phyloP scores from a whole-genome alignment of 1,140 invertebrate species.

The Vollenhovia emeryi region DNA sequence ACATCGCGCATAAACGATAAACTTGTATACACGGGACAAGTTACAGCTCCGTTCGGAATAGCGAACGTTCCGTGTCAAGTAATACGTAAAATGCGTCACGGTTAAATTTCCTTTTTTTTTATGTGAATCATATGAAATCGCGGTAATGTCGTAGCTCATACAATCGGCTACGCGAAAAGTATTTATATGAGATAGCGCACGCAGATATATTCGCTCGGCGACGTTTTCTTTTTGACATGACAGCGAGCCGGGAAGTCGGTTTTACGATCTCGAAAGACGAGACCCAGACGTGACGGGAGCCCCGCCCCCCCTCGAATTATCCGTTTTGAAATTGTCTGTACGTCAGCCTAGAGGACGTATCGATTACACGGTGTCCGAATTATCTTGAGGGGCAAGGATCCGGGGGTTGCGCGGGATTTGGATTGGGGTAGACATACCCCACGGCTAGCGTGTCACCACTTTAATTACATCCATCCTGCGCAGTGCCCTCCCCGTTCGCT shows the following conservation, averaged over 20 bases:
- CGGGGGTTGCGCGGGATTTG: slow-evolving; percentile 76
- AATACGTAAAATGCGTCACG: slow-evolving; percentile 2
- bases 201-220: not conserved
- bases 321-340: slow-evolving; percentile 76
- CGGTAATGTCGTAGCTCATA: not conserved
- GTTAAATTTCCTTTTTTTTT: slow-evolving; percentile 1
- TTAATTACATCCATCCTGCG: slow-evolving; percentile 83
- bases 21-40: not conserved
- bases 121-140: not conserved
- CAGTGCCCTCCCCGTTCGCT: slow-evolving; percentile 67
- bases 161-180: not conserved
- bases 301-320: slow-evolving; percentile 58
- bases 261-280: slow-evolving; percentile 55
- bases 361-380: slow-evolving; percentile 82
- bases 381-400: slow-evolving; percentile 79
- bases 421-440: slow-evolving; percentile 78
- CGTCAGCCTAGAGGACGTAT: slow-evolving; percentile 76
- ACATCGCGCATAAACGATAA: slow-evolving; percentile 20
- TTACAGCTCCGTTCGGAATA: slow-evolving; percentile 11
- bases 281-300: slow-evolving; percentile 46
- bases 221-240: slow-evolving; percentile 38
- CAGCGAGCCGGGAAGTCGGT: slow-evolving; percentile 19
- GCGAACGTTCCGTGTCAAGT: slow-evolving; percentile 1
- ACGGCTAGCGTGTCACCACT: slow-evolving; percentile 82
- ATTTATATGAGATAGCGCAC: slow-evolving; percentile 7